Conservation (phyloP, 2,797 vertebrate species). For the Halcyon smyrnensis region DNA sequence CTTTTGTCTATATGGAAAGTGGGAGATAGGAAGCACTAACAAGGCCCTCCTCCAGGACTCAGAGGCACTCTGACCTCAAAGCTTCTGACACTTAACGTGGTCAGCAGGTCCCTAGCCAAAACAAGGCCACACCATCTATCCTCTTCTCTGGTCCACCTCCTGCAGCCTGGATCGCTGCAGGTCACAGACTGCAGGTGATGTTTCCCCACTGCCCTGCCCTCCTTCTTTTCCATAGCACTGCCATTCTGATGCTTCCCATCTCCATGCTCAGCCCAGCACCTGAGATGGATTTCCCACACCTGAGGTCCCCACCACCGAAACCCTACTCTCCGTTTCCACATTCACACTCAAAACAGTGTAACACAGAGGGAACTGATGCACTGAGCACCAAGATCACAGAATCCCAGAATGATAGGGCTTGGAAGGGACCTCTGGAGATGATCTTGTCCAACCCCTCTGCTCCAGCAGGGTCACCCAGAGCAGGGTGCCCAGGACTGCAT, state of each 20-base stretch:
- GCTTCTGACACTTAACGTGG: background rate
- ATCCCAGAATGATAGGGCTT: background rate
- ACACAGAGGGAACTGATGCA: background rate
- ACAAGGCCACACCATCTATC: background rate
- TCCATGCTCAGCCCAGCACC: background rate
- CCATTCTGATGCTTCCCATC: background rate
- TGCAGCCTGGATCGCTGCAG: background rate
- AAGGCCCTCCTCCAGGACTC: background rate
- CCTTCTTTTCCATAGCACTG: background rate
- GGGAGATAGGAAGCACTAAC: background rate
- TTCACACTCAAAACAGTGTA: fast-evolving
- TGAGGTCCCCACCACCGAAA: background rate
- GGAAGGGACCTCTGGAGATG: background rate
- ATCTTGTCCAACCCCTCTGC: background rate
- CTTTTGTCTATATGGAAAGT: background rate
- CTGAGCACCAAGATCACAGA: background rate
- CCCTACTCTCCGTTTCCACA: background rate
- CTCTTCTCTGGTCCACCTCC: background rate
- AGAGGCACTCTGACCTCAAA: background rate
- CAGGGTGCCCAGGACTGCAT: no score
- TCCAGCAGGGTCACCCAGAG: no score
- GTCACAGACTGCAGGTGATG: fast-evolving
- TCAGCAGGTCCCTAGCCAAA: background rate
- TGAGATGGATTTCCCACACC: background rate
- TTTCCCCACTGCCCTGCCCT: background rate